Percentiles rank a stretch among this genome's conserved stretches.
Evolutionary conservation across 2,797 vertebrate genomes (phyloP).

Genomic region (Pipistrellus pipistrellus): DNA sequence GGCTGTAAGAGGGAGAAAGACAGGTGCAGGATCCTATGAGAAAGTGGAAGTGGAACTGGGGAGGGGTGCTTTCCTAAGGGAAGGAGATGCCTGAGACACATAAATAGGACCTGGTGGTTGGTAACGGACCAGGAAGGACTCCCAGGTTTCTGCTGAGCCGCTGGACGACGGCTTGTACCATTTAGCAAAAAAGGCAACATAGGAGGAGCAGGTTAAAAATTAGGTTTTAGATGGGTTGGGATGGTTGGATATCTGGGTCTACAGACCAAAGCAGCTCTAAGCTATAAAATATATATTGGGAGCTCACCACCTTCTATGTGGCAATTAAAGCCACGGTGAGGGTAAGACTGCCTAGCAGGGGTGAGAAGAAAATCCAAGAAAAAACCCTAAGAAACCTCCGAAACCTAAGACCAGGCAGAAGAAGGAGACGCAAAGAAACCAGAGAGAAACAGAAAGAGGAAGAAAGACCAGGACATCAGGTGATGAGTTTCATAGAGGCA

Average conservation of each 20-base stretch:
- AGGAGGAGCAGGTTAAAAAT: background rate
- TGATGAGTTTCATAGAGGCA: background rate
- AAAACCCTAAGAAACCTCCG: background rate
- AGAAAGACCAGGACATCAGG: background rate
- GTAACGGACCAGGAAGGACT: background rate
- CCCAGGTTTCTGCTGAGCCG: background rate
- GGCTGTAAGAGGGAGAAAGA: background rate
- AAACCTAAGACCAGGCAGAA: constrained; percentile 14
- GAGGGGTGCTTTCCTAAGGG: background rate
- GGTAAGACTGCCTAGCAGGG: background rate
- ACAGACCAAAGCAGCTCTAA: background rate
- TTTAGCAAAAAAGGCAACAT: background rate
- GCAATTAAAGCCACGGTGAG: background rate
- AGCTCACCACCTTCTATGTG: background rate
- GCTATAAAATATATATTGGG: background rate
- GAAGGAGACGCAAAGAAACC: background rate
- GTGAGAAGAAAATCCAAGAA: background rate
- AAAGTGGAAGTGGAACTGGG: background rate
- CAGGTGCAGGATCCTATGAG: background rate
- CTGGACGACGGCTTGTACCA: background rate
- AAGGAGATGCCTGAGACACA: background rate
- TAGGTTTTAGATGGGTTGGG: background rate
- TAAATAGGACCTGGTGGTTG: background rate
- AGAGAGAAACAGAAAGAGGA: background rate
- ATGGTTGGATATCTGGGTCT: background rate